Base-by-base conservation (phyloP, 2,113 vertebrate species). In the Oryzias javanicus region DNA sequence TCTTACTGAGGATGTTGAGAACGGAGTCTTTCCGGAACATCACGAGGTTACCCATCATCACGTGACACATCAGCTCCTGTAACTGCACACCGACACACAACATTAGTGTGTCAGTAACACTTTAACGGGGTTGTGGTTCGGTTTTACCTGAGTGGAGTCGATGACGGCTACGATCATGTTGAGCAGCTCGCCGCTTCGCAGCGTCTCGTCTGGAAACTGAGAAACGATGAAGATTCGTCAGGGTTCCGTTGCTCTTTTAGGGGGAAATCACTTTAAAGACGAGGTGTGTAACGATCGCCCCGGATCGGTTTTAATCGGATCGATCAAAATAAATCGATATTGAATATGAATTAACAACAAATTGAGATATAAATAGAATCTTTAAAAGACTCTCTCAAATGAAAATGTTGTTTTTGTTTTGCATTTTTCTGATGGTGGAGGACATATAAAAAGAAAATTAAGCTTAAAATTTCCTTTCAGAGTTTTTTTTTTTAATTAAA, bases 121-220 rank as follows among this genome's bases (percentile, higher is more conserved):
- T 25, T 6, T 4, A 0, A 42, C 51, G 1, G 20, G 16, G 2
- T 40, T 35, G 14, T 19, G 1, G 4, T 6, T 16, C 5, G 10
- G 15, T n/a, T 44, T 52, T 60, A 92, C 91, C 91, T 92, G 91
- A 8, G 90, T 90, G 0, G 97, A 98, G 80, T 99, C 96, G 0
- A 99, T 98, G 55, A 98, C 97, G 0, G 97, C 97, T 1, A 99
- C 97, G 0, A 99, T 99, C 97, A 99, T 99, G 89, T 99, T 99
- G 3, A 99, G 91, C 51, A 99, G 92, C 79, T 99, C 97, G 0
- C 95, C 95, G 0, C 96, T 99, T 1, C 96, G 88, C 0, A 99
- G 77, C 1, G 96, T 98, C 80, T 98, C 95, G 4, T 98, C 97
- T 2, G 96, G 96, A 76, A 99, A 99, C 97, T 99, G 79, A 1